These are phyloP conservation scores for Taphrorychus bicolor DNA, from an alignment of 2,888 invertebrate genomes.

Conservation along the genomic window DNA sequence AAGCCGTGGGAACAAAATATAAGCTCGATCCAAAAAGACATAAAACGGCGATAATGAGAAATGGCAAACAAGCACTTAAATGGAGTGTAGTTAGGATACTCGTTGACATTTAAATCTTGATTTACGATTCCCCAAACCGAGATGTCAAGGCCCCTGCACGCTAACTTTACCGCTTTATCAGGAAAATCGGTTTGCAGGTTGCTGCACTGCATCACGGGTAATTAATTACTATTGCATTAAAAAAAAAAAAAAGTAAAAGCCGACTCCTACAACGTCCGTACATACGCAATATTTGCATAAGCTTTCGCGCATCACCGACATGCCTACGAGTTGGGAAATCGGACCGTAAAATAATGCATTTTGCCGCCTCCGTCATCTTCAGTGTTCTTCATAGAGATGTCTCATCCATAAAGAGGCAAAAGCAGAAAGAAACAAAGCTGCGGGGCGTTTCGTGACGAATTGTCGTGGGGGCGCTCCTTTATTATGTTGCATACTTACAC, in stretches of 20 bases:
- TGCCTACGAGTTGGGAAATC: not conserved
- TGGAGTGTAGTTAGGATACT: not conserved
- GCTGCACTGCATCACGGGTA: not conserved
- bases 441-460: not conserved
- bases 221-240: not conserved
- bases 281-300: not conserved
- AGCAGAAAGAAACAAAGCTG: not conserved
- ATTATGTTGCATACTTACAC: not conserved
- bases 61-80: not conserved
- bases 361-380: not conserved
- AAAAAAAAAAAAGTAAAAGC: not conserved
- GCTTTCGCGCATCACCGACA: not conserved
- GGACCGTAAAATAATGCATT: not conserved
- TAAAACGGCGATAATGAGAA: not conserved
- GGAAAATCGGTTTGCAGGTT: not conserved
- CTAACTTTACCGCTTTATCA: not conserved
- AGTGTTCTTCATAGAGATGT: too few relatives aligned
- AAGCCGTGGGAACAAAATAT: not conserved
- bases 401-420: not conserved
- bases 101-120: constrained; percentile 2
- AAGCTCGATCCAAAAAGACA: not conserved
- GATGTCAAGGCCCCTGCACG: not conserved
- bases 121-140: not conserved
- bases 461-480: not conserved
- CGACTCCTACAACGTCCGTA: not conserved